phyloP scores from a whole-genome alignment of 2,888 invertebrate genomes.

The Epinotia nisella region DNA sequence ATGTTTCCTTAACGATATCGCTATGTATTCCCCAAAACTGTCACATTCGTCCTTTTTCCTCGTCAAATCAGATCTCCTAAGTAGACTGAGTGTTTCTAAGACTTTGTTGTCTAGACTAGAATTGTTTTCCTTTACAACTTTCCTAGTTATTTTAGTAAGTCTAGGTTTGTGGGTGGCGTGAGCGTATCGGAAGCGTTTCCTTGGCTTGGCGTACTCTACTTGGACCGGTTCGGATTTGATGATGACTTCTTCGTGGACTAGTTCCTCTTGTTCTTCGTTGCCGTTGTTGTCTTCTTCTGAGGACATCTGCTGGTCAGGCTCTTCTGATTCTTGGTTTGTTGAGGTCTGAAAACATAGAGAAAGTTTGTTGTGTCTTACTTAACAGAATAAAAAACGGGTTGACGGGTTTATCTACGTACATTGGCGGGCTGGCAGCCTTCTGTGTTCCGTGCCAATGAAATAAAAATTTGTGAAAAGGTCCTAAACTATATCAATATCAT shows the following conservation, averaged over 20 bases:
- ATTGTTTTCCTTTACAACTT: slow-evolving; percentile 42
- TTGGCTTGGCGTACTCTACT: slow-evolving; percentile 41
- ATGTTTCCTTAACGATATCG: slow-evolving; percentile 74
- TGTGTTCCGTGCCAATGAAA: too few species aligned
- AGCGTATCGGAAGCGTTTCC: slow-evolving; percentile 29
- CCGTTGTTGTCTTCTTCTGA: slow-evolving; percentile 37
- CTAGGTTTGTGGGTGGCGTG: slow-evolving; percentile 44
- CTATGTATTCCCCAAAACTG: slow-evolving; percentile 78
- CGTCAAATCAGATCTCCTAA: slow-evolving; percentile 59
- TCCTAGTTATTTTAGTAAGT: slow-evolving; percentile 50
- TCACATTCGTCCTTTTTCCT: slow-evolving; percentile 77
- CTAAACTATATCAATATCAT: too few species aligned
- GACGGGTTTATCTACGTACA: too few species aligned
- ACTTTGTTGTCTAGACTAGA: slow-evolving; percentile 56
- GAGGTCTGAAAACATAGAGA: slow-evolving; percentile 11
- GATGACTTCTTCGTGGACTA: slow-evolving; percentile 51
- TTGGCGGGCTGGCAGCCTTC: too few species aligned
- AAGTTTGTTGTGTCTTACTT: too few species aligned
- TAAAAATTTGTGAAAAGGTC: too few species aligned
- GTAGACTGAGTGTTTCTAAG: slow-evolving; percentile 59
- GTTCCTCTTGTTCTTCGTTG: slow-evolving; percentile 50
- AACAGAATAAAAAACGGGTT: too few species aligned
- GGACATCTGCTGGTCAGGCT: slow-evolving; percentile 11
- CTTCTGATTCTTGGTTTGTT: slow-evolving; percentile 3
- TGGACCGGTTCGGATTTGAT: slow-evolving; percentile 61